These are phyloP conservation scores for Fabriciana adippe DNA, from an alignment of 2,888 invertebrate species.

Conservation along the genomic window DNA sequence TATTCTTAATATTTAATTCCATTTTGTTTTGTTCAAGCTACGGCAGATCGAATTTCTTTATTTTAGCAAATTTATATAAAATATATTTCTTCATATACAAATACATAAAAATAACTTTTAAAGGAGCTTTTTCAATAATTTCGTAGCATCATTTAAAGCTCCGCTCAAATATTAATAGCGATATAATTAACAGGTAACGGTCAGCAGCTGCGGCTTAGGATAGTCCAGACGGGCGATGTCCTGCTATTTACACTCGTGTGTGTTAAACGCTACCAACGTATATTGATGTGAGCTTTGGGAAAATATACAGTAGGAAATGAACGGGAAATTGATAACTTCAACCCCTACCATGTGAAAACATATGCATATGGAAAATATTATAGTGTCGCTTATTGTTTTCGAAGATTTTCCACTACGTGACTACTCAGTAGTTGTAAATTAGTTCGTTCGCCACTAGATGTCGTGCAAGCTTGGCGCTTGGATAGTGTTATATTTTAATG, in stretches of 20 bases:
- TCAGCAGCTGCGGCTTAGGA: conserved; percentile 24
- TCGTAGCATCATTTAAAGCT: background rate
- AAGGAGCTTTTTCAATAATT: background rate
- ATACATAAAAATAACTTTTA: too few relatives aligned
- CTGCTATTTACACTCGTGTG: conserved; percentile 35
- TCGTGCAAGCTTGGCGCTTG: conserved; percentile 24
- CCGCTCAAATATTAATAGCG: background rate
- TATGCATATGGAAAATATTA: conserved; percentile 2
- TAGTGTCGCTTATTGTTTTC: conserved; percentile 5
- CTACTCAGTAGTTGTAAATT: conserved; percentile 25
- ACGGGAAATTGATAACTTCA: conserved; percentile 25
- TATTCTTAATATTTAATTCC: too few relatives aligned
- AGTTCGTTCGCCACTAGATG: conserved; percentile 29
- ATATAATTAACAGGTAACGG: conserved; percentile 20
- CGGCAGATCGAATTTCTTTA: background rate
- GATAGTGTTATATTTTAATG: conserved; percentile 49
- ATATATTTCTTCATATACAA: too few relatives aligned
- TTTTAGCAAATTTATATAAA: too few relatives aligned
- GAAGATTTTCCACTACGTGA: conserved; percentile 18
- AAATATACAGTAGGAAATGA: conserved; percentile 18
- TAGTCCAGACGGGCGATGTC: conserved; percentile 47
- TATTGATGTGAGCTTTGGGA: conserved; percentile 11
- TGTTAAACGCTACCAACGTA: conserved; percentile 27
- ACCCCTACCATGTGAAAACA: conserved; percentile 19
- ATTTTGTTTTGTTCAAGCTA: too few relatives aligned